phyloP scores from a whole-genome alignment of 2,797 vertebrate species.

The Halcyon chelicuti region DNA sequence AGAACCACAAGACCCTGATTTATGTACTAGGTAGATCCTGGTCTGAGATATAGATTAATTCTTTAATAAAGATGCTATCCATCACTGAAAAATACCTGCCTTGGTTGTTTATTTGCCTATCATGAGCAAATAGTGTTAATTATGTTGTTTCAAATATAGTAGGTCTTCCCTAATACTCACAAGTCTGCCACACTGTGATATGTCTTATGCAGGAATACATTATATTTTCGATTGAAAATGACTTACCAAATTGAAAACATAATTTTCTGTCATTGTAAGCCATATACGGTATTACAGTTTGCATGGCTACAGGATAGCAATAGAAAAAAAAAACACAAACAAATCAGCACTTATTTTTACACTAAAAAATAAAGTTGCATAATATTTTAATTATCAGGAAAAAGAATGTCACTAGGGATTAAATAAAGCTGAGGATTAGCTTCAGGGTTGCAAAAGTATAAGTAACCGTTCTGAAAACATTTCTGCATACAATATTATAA shows the following conservation, averaged over 20 bases:
- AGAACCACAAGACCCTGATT: conserved; percentile 54
- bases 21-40: conserved; percentile 36
- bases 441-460: conserved; percentile 5
- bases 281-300: neutral
- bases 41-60: conserved; percentile 59
- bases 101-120: conserved; percentile 62
- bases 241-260: conserved; percentile 58
- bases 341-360: neutral
- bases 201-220: conserved; percentile 34
- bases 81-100: conserved; percentile 52
- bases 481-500: neutral
- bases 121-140: conserved; percentile 61
- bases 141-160: conserved; percentile 51
- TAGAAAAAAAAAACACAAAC: neutral
- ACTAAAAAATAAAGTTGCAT: neutral
- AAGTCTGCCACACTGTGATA: conserved; percentile 17
- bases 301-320: neutral
- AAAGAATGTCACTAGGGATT: neutral
- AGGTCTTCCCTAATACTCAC: conserved; percentile 44
- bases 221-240: conserved; percentile 36
- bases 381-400: neutral
- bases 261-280: conserved; percentile 29
- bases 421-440: neutral
- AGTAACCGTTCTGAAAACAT: neutral
- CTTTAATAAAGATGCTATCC: conserved; percentile 62